phyloP scores from a whole-genome alignment of 2,797 vertebrate genomes.

The Sphenodon punctatus region DNA sequence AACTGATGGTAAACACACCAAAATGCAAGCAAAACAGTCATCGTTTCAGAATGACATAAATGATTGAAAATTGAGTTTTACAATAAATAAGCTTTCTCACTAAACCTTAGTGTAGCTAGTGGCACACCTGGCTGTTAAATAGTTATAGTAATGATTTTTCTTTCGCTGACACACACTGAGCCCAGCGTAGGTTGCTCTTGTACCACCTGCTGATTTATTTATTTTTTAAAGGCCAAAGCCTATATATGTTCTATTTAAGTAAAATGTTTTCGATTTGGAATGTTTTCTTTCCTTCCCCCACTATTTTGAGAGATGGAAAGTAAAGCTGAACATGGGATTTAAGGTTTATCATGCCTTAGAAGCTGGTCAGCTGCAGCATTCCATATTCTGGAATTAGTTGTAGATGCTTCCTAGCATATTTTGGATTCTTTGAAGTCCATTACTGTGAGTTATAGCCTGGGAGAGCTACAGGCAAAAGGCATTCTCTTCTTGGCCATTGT shows the following conservation, averaged over 20 bases:
- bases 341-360: not conserved
- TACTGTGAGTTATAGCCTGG: not conserved
- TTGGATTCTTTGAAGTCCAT: not conserved
- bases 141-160: too few species aligned
- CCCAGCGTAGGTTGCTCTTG: not conserved
- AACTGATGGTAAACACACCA: too few species aligned
- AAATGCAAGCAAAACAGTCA: too few species aligned
- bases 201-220: too few species aligned
- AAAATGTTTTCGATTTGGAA: not conserved
- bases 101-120: too few species aligned
- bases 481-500: not conserved
- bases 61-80: too few species aligned
- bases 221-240: too few species aligned
- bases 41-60: too few species aligned
- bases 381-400: not conserved
- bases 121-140: too few species aligned
- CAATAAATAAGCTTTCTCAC: too few species aligned
- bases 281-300: not conserved
- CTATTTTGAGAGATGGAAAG: not conserved
- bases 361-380: not conserved
- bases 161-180: not conserved
- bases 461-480: not conserved
- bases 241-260: not conserved
- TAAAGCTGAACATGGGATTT: not conserved
- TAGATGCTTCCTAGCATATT: rapidly evolving